Conservation (phyloP, 2,888 invertebrate genomes). For the Sphecodes monilicornis region DNA sequence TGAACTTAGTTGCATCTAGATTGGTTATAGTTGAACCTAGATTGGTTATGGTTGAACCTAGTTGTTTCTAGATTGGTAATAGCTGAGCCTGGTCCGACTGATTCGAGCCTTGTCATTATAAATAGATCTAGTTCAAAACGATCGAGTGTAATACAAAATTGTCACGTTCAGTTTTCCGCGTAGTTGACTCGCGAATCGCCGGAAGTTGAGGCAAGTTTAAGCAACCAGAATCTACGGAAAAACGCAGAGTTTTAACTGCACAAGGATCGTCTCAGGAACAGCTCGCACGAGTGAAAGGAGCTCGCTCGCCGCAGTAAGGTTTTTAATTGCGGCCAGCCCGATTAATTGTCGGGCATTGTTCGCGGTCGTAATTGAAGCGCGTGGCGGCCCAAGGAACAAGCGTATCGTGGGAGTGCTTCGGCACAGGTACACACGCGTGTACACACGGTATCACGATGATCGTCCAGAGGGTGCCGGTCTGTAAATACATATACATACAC, state of each 20-base stretch:
- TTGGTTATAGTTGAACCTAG: too few relatives aligned
- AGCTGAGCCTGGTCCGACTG: too few relatives aligned
- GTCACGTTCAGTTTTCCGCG: too few relatives aligned
- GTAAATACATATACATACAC: background rate
- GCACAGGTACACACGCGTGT: conserved; percentile 4
- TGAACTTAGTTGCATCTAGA: too few relatives aligned
- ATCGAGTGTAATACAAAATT: too few relatives aligned
- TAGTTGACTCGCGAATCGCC: too few relatives aligned
- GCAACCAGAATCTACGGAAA: background rate
- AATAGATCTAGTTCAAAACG: too few relatives aligned
- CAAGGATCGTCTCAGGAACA: background rate
- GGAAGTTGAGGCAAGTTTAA: background rate
- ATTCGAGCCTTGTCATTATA: too few relatives aligned
- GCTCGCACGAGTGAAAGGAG: background rate
- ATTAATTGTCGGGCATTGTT: conserved; percentile 34
- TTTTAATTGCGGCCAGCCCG: conserved; percentile 17
- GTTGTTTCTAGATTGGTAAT: too few relatives aligned
- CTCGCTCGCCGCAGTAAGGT: background rate
- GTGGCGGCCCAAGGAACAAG: background rate
- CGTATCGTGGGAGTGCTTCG: conserved; percentile 21
- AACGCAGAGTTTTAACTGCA: too few relatives aligned
- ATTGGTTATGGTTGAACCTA: too few relatives aligned
- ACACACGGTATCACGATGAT: conserved; percentile 28
- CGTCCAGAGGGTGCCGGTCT: conserved; percentile 3
- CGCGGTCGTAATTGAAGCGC: conserved; percentile 17